A percentile compares a stretch with the other conserved stretches of the same genome.
Conservation (phyloP, 2,113 vertebrate species). For the Rousettus leschenaultii region DNA sequence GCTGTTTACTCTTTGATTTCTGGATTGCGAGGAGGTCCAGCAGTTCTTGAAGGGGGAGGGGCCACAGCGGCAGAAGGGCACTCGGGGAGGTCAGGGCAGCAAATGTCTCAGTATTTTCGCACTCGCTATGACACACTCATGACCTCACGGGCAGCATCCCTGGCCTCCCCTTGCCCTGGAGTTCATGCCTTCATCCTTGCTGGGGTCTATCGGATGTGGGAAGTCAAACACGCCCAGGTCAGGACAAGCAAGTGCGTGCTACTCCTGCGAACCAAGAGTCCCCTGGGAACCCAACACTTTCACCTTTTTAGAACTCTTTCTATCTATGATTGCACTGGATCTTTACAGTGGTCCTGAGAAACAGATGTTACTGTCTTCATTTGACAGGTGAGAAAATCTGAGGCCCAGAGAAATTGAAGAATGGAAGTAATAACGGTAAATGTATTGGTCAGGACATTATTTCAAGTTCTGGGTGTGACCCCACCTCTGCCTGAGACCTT, state of each 20-base stretch:
- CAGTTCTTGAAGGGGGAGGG: background rate
- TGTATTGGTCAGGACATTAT: fast-evolving
- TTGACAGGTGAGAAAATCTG: background rate
- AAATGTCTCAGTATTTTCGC: background rate
- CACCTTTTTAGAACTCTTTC: background rate
- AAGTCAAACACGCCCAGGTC: background rate
- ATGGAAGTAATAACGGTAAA: background rate
- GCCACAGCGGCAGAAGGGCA: background rate
- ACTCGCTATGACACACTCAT: background rate
- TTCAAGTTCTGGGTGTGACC: background rate
- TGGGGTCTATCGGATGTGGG: background rate
- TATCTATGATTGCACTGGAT: background rate
- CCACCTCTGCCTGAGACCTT: background rate
- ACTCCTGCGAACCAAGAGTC: background rate
- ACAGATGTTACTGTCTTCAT: background rate
- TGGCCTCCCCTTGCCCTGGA: background rate
- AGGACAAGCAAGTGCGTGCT: background rate
- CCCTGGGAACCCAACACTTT: background rate
- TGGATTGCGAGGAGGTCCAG: background rate
- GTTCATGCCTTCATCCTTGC: background rate
- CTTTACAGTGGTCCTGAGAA: background rate
- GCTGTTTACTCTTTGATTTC: background rate
- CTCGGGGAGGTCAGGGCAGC: background rate
- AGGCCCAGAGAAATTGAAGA: background rate
- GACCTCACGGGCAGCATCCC: background rate